Percentiles rank a stretch among this genome's conserved stretches.
Evolutionary conservation across 1,140 invertebrate species (phyloP).

Genomic region (Ceratina australensis): DNA sequence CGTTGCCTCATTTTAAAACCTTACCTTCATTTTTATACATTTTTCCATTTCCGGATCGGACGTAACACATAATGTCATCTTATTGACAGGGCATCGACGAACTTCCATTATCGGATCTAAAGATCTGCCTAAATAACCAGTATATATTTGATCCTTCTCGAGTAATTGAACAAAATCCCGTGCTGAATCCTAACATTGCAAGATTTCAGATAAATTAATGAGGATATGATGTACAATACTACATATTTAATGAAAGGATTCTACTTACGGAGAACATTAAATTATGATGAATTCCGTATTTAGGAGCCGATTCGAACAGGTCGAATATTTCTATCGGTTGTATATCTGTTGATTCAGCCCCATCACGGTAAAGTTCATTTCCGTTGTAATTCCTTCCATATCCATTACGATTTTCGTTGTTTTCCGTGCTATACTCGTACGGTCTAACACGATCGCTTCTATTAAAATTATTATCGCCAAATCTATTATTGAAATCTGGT

Average conservation of each 20-base stretch:
- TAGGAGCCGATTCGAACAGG: constrained; percentile 85
- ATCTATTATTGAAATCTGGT: constrained; percentile 51
- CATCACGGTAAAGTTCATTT: constrained; percentile 32
- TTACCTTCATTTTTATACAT: constrained; percentile 95
- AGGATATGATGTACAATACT: background rate
- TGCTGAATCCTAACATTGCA: constrained; percentile 84
- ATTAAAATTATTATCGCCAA: constrained; percentile 50
- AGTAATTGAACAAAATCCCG: constrained; percentile 82
- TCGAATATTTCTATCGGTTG: constrained; percentile 82
- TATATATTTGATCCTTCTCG: constrained; percentile 83
- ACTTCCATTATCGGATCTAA: constrained; percentile 86
- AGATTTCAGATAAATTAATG: constrained; percentile 8
- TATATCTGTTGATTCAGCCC: constrained; percentile 56
- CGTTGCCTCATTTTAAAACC: constrained; percentile 54
- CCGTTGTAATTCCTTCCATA: constrained; percentile 46
- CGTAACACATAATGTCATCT: constrained; percentile 93
- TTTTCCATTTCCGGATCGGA: constrained; percentile 94
- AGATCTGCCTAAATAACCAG: constrained; percentile 82
- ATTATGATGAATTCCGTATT: constrained; percentile 84
- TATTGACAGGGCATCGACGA: constrained; percentile 88
- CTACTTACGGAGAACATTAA: constrained; percentile 84
- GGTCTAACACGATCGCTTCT: constrained; percentile 57
- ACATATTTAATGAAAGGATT: constrained; percentile 8
- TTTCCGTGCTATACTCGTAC: constrained; percentile 61
- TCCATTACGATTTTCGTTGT: constrained; percentile 50